Percentiles rank a stretch among this genome's conserved stretches.
These are phyloP conservation scores for Chondrosia reniformis DNA, from an alignment of 37 sponge, comb jelly and placozoan genomes.

Conservation along the genomic window DNA sequence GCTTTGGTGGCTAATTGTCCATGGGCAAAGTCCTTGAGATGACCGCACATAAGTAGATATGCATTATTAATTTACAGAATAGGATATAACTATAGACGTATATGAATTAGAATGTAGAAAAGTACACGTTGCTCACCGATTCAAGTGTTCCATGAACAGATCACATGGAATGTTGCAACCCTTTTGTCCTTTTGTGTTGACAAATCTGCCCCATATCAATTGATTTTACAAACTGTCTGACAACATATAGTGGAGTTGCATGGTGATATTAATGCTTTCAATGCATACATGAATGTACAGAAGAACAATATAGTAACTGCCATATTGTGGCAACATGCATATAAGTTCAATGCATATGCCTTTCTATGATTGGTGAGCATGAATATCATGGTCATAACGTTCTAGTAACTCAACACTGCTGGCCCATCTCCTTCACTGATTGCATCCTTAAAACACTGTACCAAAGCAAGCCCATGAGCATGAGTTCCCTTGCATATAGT, in stretches of 20 bases:
- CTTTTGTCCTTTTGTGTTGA: constrained; percentile 38
- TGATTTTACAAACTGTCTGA: constrained; percentile 37
- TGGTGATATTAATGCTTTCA: constrained; percentile 21
- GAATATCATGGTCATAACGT: constrained; percentile 7
- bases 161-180: constrained; percentile 57
- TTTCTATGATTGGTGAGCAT: constrained; percentile 18
- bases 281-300: too few species aligned
- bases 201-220: constrained; percentile 33
- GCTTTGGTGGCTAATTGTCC: constrained; percentile 14
- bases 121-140: constrained; percentile 11
- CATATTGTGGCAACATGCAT: constrained; percentile 10
- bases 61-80: neutral
- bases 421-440: constrained; percentile 26
- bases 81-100: neutral
- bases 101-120: neutral
- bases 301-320: neutral
- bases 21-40: constrained; percentile 18
- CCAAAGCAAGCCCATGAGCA: constrained; percentile 16
- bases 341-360: neutral
- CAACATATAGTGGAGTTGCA: constrained; percentile 42
- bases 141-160: constrained; percentile 51
- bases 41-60: too few species aligned
- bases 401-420: constrained; percentile 12
- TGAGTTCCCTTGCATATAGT: neutral
- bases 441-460: constrained; percentile 19